A percentile compares a stretch with the other conserved stretches of the same genome.
Conservation (phyloP, 2,797 vertebrate species). For the Urophycis tenuis region DNA sequence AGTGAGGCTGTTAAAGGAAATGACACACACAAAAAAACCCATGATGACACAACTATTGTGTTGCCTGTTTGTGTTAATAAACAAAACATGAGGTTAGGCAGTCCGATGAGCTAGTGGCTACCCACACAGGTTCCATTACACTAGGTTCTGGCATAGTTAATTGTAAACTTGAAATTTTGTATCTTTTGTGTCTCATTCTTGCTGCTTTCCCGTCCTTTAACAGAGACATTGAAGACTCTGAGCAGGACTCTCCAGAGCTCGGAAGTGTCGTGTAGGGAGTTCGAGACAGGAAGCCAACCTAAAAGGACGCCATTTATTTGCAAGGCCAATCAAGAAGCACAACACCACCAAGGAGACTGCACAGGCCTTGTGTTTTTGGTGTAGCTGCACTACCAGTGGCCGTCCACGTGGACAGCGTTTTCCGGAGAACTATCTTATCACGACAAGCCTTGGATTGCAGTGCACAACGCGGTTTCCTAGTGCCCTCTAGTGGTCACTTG, state of each 20-base stretch:
- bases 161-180: constrained; percentile 13
- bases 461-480: constrained; percentile 17
- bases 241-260: constrained; percentile 74
- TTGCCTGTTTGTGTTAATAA: constrained; percentile 7
- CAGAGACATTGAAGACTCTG: constrained; percentile 71
- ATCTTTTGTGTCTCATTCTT: constrained; percentile 33
- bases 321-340: constrained; percentile 24
- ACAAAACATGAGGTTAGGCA: not conserved
- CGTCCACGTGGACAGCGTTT: constrained; percentile 19
- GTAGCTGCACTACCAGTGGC: constrained; percentile 8
- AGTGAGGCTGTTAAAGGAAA: constrained; percentile 39
- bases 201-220: constrained; percentile 26
- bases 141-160: not conserved
- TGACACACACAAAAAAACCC: not conserved
- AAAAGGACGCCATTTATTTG: constrained; percentile 28
- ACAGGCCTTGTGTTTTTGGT: constrained; percentile 4
- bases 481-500: constrained; percentile 43
- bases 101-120: not conserved
- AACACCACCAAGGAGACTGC: constrained; percentile 11
- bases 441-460: not conserved
- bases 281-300: constrained; percentile 15
- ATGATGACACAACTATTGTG: not conserved
- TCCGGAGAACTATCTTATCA: not conserved
- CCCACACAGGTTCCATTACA: not conserved
- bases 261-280: constrained; percentile 59